A percentile compares a stretch with the other conserved stretches of the same genome.
phyloP scores from a whole-genome alignment of 1,140 invertebrate species.

The Acromyrmex echinatior region DNA sequence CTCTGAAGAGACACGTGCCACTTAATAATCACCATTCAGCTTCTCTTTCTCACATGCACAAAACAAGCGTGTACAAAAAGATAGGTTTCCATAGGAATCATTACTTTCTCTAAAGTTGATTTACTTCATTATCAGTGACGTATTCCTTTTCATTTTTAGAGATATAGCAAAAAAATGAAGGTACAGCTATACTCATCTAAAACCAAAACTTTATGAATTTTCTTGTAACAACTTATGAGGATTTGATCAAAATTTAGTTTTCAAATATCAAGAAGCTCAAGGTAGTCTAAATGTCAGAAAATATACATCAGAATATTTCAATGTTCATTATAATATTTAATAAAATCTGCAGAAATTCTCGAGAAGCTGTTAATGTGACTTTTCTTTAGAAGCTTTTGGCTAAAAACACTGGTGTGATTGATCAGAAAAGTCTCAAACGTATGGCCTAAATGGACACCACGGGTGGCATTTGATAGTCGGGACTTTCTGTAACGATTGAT shows the following conservation, averaged over 20 bases:
- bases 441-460: not conserved
- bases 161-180: not conserved
- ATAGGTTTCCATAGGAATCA: conserved; percentile 69
- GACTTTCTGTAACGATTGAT: conserved; percentile 52
- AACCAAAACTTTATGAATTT: not conserved
- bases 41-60: conserved; percentile 31
- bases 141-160: not conserved
- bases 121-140: not conserved
- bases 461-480: conserved; percentile 28
- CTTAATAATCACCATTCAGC: conserved; percentile 78
- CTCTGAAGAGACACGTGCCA: conserved; percentile 80
- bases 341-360: not conserved
- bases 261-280: not conserved
- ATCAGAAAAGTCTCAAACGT: not conserved
- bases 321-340: not conserved
- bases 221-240: not conserved
- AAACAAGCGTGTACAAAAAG: conserved; percentile 67
- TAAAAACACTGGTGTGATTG: not conserved
- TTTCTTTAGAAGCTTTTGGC: not conserved
- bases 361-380: not conserved
- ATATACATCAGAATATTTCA: not conserved
- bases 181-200: not conserved
- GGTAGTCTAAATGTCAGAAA: not conserved
- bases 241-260: not conserved
- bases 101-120: conserved; percentile 46